phyloP scores from a whole-genome alignment of 1,140 invertebrate species.

The Cotesia chilonis region DNA sequence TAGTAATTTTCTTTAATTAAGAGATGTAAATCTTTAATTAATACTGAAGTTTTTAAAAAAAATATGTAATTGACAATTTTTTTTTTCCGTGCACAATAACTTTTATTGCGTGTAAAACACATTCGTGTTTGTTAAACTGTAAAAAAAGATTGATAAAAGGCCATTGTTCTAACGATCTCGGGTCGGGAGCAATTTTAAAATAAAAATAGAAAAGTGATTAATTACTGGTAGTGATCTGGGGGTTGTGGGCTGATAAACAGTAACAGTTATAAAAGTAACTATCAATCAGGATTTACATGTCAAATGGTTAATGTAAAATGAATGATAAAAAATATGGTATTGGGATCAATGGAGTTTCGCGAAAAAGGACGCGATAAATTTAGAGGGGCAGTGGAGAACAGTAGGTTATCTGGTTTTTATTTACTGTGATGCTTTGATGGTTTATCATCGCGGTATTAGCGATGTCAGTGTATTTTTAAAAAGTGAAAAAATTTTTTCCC shows the following conservation, averaged over 20 bases:
- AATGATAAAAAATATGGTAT: not conserved
- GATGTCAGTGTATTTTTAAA: slow-evolving; percentile 7
- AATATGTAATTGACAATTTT: too few relatives aligned
- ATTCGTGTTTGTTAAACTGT: too few relatives aligned
- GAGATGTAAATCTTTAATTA: too few relatives aligned
- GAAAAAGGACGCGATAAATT: not conserved
- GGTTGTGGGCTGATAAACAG: not conserved
- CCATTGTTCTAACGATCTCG: not conserved
- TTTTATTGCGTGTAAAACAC: too few relatives aligned
- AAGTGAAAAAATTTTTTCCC: too few relatives aligned
- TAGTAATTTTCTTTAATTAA: too few relatives aligned
- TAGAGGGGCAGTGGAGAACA: not conserved
- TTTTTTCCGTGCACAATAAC: too few relatives aligned
- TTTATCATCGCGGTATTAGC: slow-evolving; percentile 37
- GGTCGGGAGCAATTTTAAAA: not conserved
- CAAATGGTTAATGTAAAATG: too few relatives aligned
- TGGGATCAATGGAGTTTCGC: slow-evolving; percentile 31
- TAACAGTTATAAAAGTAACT: slow-evolving; percentile 17
- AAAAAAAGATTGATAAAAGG: not conserved
- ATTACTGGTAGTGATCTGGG: not conserved
- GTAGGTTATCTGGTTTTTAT: too few relatives aligned
- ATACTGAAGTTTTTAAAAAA: too few relatives aligned
- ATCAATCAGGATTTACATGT: slow-evolving; percentile 27
- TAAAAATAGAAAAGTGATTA: slow-evolving; percentile 21
- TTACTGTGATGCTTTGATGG: slow-evolving; percentile 15